Evolutionary conservation across 1,140 invertebrate genomes (phyloP).

Genomic region (Phymorhynchus buccinoides): DNA sequence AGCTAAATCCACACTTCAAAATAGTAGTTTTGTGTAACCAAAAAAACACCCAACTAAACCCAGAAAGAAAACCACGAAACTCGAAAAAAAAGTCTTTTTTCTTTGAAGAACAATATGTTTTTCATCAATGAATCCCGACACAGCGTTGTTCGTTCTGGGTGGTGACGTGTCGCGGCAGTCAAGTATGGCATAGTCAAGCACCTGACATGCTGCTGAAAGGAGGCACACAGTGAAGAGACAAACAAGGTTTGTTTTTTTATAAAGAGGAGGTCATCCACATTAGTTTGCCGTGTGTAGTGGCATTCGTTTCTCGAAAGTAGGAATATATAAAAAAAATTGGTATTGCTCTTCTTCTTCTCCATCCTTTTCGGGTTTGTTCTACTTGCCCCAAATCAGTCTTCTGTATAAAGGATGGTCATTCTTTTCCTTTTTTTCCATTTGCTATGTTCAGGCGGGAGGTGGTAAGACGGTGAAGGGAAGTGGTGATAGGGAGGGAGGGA

Average conservation of each 20-base stretch:
- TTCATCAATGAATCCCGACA: background rate
- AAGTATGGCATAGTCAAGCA: conserved; percentile 16
- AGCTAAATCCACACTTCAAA: no score
- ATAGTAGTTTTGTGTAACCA: no score
- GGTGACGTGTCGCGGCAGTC: background rate
- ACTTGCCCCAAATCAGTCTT: background rate
- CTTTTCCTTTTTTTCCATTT: background rate
- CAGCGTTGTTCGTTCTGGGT: background rate
- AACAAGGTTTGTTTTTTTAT: background rate
- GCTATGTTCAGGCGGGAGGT: background rate
- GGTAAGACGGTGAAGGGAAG: background rate
- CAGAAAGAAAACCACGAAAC: no score
- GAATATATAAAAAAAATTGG: background rate
- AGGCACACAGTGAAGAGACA: conserved; percentile 36
- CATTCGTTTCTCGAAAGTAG: no score
- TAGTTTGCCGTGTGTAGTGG: no score
- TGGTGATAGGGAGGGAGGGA: no score
- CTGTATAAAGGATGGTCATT: background rate
- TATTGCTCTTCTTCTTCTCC: no score
- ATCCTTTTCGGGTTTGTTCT: background rate
- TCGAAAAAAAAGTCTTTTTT: background rate
- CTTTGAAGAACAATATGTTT: background rate
- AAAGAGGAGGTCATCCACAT: no score
- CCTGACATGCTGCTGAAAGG: conserved; percentile 4
- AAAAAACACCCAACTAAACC: no score